Percentiles rank a stretch among this genome's conserved stretches.
Conservation (phyloP, 1,140 invertebrate species). For the Brevipalpus yothersi region DNA sequence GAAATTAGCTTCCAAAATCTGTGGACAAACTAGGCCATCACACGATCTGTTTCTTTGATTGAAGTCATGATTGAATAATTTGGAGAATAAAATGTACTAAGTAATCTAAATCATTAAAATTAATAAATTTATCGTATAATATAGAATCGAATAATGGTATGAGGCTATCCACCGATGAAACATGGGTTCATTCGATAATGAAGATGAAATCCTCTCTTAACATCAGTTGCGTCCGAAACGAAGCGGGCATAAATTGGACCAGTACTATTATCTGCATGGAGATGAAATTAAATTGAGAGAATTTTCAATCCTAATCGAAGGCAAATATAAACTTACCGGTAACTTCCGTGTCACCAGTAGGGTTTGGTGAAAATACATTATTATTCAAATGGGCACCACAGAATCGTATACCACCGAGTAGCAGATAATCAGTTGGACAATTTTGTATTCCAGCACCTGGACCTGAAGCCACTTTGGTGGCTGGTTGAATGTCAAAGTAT, state of each 20-base stretch:
- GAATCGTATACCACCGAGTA: conserved; percentile 34
- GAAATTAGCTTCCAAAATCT: too few relatives aligned
- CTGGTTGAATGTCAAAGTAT: conserved; percentile 2
- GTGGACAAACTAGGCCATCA: too few relatives aligned
- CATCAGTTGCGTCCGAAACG: neutral
- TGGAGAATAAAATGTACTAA: too few relatives aligned
- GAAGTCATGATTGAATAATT: too few relatives aligned
- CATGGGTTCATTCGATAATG: conserved; percentile 8
- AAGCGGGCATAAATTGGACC: conserved; percentile 5
- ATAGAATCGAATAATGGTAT: too few relatives aligned
- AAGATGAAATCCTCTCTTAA: conserved; percentile 3
- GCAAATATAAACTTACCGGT: neutral
- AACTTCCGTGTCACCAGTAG: neutral
- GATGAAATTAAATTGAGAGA: neutral
- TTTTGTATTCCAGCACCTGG: conserved; percentile 41
- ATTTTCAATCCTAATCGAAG: neutral
- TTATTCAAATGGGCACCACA: conserved; percentile 43
- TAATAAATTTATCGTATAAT: too few relatives aligned
- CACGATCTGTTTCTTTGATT: too few relatives aligned
- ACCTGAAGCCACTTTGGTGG: neutral
- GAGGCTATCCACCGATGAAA: neutral
- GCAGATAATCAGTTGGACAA: conserved; percentile 41
- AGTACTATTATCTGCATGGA: conserved; percentile 2
- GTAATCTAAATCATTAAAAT: too few relatives aligned
- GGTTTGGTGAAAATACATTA: neutral